Evolutionary conservation across 2,888 invertebrate genomes (phyloP).

Genomic region (Resseliella maxima): DNA sequence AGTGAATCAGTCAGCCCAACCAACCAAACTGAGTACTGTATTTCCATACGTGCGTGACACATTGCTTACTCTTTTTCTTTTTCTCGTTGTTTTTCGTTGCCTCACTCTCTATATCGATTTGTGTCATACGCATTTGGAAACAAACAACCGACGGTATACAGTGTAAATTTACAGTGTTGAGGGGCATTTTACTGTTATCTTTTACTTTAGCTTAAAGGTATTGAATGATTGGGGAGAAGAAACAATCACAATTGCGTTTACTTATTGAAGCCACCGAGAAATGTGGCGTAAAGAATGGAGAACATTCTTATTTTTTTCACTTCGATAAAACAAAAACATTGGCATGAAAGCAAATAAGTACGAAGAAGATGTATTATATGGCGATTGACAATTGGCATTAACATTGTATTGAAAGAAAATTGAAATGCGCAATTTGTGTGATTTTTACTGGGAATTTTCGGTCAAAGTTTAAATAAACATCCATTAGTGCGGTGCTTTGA

Average conservation of each 20-base stretch:
- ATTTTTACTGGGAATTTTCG: constrained; percentile 19
- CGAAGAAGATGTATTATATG: background rate
- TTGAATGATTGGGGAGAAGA: constrained; percentile 3
- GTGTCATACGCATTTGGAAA: background rate
- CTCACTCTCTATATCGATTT: background rate
- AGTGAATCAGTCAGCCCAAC: background rate
- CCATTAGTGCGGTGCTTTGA: constrained; percentile 34
- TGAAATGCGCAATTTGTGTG: constrained; percentile 17
- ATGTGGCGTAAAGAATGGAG: background rate
- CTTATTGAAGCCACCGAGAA: constrained; percentile 20
- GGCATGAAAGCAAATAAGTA: background rate
- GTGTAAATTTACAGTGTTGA: constrained; percentile 22
- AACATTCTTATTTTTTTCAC: too few relatives aligned
- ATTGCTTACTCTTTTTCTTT: too few relatives aligned
- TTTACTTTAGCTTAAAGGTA: constrained; percentile 40
- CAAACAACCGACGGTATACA: background rate
- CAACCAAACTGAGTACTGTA: background rate
- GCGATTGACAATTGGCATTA: constrained; percentile 3
- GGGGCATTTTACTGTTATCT: constrained; percentile 42
- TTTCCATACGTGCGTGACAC: too few relatives aligned
- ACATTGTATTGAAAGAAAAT: background rate
- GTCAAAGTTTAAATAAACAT: constrained; percentile 50
- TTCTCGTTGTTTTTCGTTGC: background rate
- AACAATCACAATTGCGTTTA: background rate
- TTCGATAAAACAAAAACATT: background rate